A percentile compares a stretch with the other conserved stretches of the same genome.
These are phyloP conservation scores for Nowickia ferox DNA, from an alignment of 2,888 invertebrate genomes.

Conservation along the genomic window DNA sequence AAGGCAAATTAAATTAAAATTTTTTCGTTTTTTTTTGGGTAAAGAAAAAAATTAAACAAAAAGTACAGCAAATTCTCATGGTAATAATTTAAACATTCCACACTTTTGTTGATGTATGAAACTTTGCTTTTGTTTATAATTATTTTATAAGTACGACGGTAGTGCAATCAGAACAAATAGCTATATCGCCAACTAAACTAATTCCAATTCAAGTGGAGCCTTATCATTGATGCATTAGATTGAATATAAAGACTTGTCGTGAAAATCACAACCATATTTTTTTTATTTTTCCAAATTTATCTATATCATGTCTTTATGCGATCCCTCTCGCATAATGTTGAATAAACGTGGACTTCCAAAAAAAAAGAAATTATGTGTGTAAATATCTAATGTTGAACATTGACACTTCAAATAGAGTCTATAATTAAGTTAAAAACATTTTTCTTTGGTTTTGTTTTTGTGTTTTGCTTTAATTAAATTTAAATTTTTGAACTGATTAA, in stretches of 20 bases:
- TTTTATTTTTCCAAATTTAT: neutral
- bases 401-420: slow-evolving; percentile 48
- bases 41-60: slow-evolving; percentile 1
- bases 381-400: slow-evolving; percentile 29
- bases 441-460: no score
- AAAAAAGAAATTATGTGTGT: neutral
- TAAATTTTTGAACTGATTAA: slow-evolving; percentile 46
- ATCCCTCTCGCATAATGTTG: neutral
- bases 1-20: slow-evolving; percentile 18
- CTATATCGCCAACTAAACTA: neutral
- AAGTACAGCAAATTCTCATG: slow-evolving; percentile 46
- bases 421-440: slow-evolving; percentile 17
- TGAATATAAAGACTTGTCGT: no score
- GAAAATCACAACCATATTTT: neutral
- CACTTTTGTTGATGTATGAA: slow-evolving; percentile 28
- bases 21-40: slow-evolving; percentile 2
- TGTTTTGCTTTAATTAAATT: slow-evolving; percentile 17
- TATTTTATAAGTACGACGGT: neutral
- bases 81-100: slow-evolving; percentile 47
- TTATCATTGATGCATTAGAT: no score
- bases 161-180: neutral
- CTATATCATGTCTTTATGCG: neutral
- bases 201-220: no score
- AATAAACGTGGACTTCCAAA: neutral
- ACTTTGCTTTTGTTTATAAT: slow-evolving; percentile 37